Percentiles rank a stretch among this genome's conserved stretches.
phyloP scores from a whole-genome alignment of 1,140 invertebrate species.

The Achroia grisella region DNA sequence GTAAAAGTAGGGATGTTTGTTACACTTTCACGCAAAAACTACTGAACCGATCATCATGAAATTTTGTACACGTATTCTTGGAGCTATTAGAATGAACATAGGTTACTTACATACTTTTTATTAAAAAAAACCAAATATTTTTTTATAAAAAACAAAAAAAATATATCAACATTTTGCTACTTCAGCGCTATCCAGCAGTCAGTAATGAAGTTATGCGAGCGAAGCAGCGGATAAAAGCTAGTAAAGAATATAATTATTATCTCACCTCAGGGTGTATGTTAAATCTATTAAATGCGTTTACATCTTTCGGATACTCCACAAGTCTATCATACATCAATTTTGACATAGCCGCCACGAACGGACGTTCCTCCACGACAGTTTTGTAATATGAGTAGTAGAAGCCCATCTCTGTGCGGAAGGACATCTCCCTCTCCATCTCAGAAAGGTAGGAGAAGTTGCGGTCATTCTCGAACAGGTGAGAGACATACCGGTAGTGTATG shows the following conservation, averaged over 20 bases:
- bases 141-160: too few species aligned
- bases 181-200: too few species aligned
- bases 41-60: too few species aligned
- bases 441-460: constrained; percentile 89
- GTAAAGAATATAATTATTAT: background rate
- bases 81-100: too few species aligned
- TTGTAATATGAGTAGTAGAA: constrained; percentile 94
- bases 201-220: too few species aligned
- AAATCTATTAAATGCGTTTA: constrained; percentile 88
- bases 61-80: too few species aligned
- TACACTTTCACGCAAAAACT: too few species aligned
- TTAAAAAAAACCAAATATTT: too few species aligned
- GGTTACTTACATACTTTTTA: too few species aligned
- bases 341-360: constrained; percentile 77
- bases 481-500: constrained; percentile 79
- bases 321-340: constrained; percentile 82
- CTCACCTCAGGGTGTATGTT: constrained; percentile 89
- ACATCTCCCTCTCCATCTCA: constrained; percentile 86
- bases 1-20: too few species aligned
- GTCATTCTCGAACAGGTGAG: constrained; percentile 86
- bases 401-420: constrained; percentile 88
- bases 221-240: too few species aligned
- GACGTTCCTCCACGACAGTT: constrained; percentile 80
- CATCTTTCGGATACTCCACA: constrained; percentile 85
- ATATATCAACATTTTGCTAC: too few species aligned